A percentile compares a stretch with the other conserved stretches of the same genome.
phyloP scores from a whole-genome alignment of 2,113 vertebrate species.

The Forbesichthys papilliferus region DNA sequence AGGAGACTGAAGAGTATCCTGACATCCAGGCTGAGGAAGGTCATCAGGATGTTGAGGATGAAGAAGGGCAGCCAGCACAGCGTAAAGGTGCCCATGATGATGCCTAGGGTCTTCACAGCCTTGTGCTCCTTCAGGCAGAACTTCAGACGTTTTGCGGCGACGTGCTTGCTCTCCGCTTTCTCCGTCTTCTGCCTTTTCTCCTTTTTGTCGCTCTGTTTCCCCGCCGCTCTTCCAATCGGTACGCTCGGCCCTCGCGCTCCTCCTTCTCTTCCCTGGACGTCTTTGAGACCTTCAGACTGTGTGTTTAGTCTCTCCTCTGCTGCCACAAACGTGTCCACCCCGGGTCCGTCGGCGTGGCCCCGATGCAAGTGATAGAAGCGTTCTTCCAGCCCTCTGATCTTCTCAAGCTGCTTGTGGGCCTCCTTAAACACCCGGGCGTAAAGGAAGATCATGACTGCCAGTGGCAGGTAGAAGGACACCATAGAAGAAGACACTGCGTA shows the following conservation, averaged over 20 bases:
- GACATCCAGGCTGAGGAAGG: constrained; percentile 76
- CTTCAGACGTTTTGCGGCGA: constrained; percentile 70
- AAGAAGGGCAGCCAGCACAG: constrained; percentile 98
- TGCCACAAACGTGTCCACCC: constrained; percentile 61
- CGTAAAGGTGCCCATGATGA: constrained; percentile 98
- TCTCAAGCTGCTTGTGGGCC: constrained; percentile 89
- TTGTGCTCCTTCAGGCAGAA: constrained; percentile 94
- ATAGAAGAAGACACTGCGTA: constrained; percentile 93
- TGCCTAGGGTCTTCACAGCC: constrained; percentile 94
- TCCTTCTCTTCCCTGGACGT: constrained; percentile 10
- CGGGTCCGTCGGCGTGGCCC: constrained; percentile 68
- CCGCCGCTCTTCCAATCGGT: background rate
- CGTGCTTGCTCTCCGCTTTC: constrained; percentile 42
- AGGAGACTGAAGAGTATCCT: constrained; percentile 82
- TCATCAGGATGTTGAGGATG: constrained; percentile 88
- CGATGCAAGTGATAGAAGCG: constrained; percentile 81
- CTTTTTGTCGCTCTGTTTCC: constrained; percentile 41
- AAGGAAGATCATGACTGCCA: constrained; percentile 93
- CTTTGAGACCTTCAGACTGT: constrained; percentile 16
- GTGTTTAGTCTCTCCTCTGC: constrained; percentile 41
- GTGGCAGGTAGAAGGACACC: constrained; percentile 93
- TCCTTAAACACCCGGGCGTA: constrained; percentile 92
- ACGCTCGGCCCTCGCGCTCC: background rate
- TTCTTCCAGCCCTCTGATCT: constrained; percentile 87
- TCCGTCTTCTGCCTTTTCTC: constrained; percentile 34